These are phyloP conservation scores for Neogale vison DNA, from an alignment of 2,113 vertebrate genomes.

Conservation along the genomic window DNA sequence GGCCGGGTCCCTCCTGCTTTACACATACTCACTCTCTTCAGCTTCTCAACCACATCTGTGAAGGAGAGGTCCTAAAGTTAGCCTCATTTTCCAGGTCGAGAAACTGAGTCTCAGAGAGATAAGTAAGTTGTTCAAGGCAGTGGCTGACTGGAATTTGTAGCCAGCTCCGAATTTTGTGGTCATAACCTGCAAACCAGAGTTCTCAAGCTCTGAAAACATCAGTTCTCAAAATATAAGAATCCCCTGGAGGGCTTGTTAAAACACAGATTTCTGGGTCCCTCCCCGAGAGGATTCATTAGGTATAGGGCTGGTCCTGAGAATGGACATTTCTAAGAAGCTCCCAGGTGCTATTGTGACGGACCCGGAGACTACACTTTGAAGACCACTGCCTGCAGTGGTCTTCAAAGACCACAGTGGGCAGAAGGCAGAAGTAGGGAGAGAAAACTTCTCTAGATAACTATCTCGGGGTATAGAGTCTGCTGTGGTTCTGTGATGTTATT, in stretches of 20 bases:
- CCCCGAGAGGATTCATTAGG: background rate
- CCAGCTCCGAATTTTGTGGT: background rate
- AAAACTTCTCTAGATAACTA: background rate
- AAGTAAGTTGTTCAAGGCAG: constrained; percentile 18
- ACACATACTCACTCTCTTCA: background rate
- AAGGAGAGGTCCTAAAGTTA: background rate
- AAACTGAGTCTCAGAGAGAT: constrained; percentile 21
- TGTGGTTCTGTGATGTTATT: background rate
- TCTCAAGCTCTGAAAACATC: constrained; percentile 10
- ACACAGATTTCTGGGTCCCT: background rate
- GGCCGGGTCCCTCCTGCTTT: background rate
- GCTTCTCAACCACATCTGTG: background rate
- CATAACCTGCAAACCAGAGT: background rate
- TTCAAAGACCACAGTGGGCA: background rate
- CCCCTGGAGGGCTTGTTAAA: background rate
- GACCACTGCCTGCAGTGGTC: background rate
- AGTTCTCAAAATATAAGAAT: constrained; percentile 2
- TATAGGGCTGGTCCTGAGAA: background rate
- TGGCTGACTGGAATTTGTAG: background rate
- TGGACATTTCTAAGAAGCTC: background rate
- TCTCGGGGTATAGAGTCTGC: background rate
- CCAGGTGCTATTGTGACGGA: background rate
- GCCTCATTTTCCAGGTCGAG: background rate
- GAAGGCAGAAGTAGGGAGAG: background rate
- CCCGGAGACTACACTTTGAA: background rate